Conservation (phyloP, 1,140 invertebrate species). For the Cydia strobilella region DNA sequence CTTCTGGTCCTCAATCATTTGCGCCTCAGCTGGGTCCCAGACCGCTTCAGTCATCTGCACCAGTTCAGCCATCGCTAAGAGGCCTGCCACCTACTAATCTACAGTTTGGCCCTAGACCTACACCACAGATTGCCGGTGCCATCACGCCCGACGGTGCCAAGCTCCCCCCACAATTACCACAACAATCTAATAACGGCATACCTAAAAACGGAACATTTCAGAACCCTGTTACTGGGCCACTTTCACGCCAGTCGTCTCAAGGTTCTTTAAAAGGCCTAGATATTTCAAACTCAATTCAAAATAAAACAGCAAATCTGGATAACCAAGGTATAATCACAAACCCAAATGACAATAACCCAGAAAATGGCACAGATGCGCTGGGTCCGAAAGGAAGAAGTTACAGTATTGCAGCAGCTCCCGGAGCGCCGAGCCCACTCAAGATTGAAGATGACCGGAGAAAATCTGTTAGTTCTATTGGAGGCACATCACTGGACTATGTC, state of each 20-base stretch:
- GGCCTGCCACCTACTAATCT: conserved; percentile 67
- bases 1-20: conserved; percentile 61
- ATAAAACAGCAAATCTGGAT: conserved; percentile 75
- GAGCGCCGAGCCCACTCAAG: conserved; percentile 69
- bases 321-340: conserved; percentile 61
- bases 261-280: conserved; percentile 63
- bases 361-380: conserved; percentile 60
- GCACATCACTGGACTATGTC: conserved; percentile 63
- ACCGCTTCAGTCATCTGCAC: conserved; percentile 57
- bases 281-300: conserved; percentile 49
- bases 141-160: conserved; percentile 58
- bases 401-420: conserved; percentile 76
- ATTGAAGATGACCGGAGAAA: conserved; percentile 74
- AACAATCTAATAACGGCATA: conserved; percentile 55
- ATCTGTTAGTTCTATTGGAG: conserved; percentile 70
- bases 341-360: conserved; percentile 56
- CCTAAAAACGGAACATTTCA: conserved; percentile 47
- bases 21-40: conserved; percentile 60
- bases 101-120: conserved; percentile 72
- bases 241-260: conserved; percentile 72
- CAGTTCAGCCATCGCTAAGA: conserved; percentile 54
- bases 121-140: conserved; percentile 53
- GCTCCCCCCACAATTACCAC: conserved; percentile 50
- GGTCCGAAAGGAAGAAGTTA: conserved; percentile 75
- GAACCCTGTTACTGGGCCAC: conserved; percentile 45